Evolutionary conservation across 1,140 invertebrate species (phyloP).

Genomic region (Lamellibrachia luymesi): DNA sequence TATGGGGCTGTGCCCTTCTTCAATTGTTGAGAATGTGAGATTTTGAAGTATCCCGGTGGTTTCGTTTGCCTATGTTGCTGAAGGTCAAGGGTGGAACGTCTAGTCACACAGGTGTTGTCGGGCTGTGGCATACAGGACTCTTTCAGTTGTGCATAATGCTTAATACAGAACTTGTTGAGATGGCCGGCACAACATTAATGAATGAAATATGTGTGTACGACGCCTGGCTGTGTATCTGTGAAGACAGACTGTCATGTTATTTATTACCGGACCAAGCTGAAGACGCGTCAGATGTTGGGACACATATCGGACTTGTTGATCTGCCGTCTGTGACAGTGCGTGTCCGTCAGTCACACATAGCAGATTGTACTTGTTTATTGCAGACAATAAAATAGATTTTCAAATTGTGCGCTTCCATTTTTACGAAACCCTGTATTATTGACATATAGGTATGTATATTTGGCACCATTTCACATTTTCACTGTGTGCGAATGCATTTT

Average conservation of each 20-base stretch:
- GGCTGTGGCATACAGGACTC: background rate
- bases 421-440: background rate
- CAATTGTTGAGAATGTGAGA: background rate
- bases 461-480: background rate
- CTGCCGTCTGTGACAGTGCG: background rate
- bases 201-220: background rate
- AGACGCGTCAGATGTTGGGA: background rate
- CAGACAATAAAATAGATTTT: slow-evolving; percentile 1
- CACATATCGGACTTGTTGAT: background rate
- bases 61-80: background rate
- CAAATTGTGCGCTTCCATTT: background rate
- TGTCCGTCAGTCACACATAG: background rate
- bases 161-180: background rate
- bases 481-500: background rate
- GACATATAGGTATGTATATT: background rate
- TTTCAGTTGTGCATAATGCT: background rate
- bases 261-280: background rate
- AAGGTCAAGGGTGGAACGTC: background rate
- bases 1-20: background rate
- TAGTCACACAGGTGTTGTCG: background rate
- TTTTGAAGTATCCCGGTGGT: background rate
- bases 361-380: slow-evolving; percentile 1
- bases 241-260: background rate
- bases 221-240: background rate
- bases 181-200: background rate